Evolutionary conservation across 2,797 vertebrate genomes (phyloP).

Genomic region (Coluber constrictor): DNA sequence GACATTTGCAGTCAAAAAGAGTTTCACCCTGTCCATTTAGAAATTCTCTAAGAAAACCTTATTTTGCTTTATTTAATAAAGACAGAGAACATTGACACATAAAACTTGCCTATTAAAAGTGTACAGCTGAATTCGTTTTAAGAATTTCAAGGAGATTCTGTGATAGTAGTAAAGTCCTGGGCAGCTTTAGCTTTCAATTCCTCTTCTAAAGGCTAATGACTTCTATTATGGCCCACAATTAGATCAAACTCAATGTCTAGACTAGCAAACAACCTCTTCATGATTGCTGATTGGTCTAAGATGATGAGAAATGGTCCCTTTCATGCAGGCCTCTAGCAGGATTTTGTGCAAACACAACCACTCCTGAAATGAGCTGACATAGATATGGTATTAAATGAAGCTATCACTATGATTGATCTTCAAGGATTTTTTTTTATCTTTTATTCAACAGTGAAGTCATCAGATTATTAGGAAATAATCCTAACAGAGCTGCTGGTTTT

Average conservation of each 20-base stretch:
- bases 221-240: not conserved
- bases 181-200: not conserved
- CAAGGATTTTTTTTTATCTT: not conserved
- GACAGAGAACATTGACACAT: not conserved
- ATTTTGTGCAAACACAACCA: not conserved
- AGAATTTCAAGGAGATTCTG: not conserved
- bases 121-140: not conserved
- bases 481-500: not conserved
- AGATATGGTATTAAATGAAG: not conserved
- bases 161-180: not conserved
- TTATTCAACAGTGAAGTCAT: not conserved
- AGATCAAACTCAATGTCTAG: not conserved
- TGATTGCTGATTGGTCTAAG: not conserved
- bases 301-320: not conserved
- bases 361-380: not conserved
- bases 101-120: not conserved
- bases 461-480: slow-evolving; percentile 2
- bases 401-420: not conserved
- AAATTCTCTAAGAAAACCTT: not conserved
- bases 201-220: not conserved
- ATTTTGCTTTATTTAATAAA: not conserved
- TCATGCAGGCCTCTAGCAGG: not conserved
- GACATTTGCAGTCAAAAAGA: not conserved
- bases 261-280: not conserved
- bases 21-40: not conserved